Percentiles rank a stretch among this genome's conserved stretches.
Evolutionary conservation across 2,888 invertebrate genomes (phyloP).

Genomic region (Ormyrus labotus): DNA sequence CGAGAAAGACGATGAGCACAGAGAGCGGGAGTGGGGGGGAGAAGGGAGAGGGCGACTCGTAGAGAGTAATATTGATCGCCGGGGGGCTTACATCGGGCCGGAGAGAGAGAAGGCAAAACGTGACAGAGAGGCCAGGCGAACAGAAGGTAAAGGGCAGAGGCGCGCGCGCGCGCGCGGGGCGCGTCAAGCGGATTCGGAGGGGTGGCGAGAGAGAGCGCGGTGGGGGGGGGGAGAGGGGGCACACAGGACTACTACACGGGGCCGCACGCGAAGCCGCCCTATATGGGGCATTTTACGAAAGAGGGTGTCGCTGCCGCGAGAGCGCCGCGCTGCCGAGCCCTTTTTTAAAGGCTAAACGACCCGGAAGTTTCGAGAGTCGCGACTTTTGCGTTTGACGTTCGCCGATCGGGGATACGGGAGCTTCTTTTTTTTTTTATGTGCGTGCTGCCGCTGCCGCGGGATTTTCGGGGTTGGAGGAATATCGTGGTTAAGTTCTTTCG

Average conservation of each 20-base stretch:
- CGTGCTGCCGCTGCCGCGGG: too few relatives aligned
- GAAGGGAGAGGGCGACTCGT: constrained; percentile 60
- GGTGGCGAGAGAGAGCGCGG: constrained; percentile 49
- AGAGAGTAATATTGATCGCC: constrained; percentile 75
- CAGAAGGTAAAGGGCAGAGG: constrained; percentile 53
- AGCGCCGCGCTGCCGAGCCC: too few relatives aligned
- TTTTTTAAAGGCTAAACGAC: too few relatives aligned
- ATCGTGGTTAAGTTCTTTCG: too few relatives aligned
- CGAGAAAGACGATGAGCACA: too few relatives aligned
- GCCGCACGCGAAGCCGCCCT: too few relatives aligned
- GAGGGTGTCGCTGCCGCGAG: too few relatives aligned
- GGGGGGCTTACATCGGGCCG: constrained; percentile 71
- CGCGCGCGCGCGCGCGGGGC: constrained; percentile 54
- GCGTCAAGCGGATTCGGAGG: constrained; percentile 39
- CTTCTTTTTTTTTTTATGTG: too few relatives aligned
- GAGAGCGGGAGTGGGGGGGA: constrained; percentile 58
- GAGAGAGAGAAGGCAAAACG: constrained; percentile 47
- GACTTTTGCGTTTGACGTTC: too few relatives aligned
- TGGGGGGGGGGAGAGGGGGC: neutral
- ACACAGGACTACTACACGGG: neutral
- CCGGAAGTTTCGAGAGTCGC: too few relatives aligned
- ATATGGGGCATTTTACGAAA: constrained; percentile 42
- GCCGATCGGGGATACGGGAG: too few relatives aligned
- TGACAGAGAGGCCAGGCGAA: constrained; percentile 33
- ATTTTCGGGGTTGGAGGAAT: too few relatives aligned